These are phyloP conservation scores for Electrona antarctica DNA, from an alignment of 2,113 vertebrate genomes.

Conservation along the genomic window DNA sequence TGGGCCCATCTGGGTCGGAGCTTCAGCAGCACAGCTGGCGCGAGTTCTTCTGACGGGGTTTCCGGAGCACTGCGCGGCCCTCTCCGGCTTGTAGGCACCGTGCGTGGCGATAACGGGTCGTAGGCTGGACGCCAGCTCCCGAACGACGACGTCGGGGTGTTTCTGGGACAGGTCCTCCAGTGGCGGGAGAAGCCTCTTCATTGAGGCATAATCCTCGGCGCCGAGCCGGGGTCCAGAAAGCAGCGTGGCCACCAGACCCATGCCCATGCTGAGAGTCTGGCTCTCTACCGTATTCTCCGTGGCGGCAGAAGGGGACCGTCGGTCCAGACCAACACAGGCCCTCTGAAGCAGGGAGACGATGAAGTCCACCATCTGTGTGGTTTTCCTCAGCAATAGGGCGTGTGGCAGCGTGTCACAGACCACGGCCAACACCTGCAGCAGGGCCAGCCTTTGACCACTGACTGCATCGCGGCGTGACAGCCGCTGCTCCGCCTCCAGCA, in stretches of 20 bases:
- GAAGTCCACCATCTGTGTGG: conserved; percentile 80
- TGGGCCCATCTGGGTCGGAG: background rate
- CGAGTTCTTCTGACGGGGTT: background rate
- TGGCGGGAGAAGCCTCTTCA: conserved; percentile 80
- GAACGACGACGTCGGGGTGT: conserved; percentile 84
- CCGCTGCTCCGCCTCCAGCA: conserved; percentile 83
- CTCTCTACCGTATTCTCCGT: conserved; percentile 75
- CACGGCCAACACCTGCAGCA: conserved; percentile 87
- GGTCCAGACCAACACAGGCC: conserved; percentile 69
- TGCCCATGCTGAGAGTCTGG: conserved; percentile 90
- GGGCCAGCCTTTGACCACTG: conserved; percentile 74
- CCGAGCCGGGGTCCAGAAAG: conserved; percentile 86
- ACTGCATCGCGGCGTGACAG: conserved; percentile 39
- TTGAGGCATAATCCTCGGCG: conserved; percentile 77
- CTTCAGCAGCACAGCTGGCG: background rate
- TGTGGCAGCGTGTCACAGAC: conserved; percentile 86
- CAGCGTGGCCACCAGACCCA: conserved; percentile 89
- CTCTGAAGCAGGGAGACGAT: no score
- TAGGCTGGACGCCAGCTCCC: conserved; percentile 87
- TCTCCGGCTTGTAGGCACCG: conserved; percentile 77
- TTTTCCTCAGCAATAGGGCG: conserved; percentile 84
- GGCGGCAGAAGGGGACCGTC: conserved; percentile 3
- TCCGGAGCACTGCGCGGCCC: conserved; percentile 35
- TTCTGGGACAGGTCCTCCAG: conserved; percentile 81
- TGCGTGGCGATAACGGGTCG: conserved; percentile 87